phyloP scores from a whole-genome alignment of 2,797 vertebrate species.

The Odontamblyopus lacepedii region DNA sequence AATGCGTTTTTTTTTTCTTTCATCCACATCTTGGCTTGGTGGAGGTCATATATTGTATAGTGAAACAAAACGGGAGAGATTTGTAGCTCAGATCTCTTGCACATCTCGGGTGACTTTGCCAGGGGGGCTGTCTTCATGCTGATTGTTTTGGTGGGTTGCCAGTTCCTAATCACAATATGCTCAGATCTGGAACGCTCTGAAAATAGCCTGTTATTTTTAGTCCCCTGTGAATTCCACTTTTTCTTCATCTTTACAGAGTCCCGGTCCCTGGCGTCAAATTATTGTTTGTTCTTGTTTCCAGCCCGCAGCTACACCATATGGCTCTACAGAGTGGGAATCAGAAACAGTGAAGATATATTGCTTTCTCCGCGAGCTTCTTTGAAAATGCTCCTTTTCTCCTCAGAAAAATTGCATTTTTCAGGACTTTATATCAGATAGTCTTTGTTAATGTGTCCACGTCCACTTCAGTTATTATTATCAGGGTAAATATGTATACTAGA shows the following conservation, averaged over 20 bases:
- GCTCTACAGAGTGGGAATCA: constrained; percentile 57
- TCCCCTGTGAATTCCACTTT: constrained; percentile 40
- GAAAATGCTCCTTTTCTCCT: constrained; percentile 22
- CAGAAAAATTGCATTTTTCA: constrained; percentile 21
- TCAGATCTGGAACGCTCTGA: constrained; percentile 49
- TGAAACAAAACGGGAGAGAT: neutral
- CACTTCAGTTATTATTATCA: neutral
- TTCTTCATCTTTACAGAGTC: constrained; percentile 35
- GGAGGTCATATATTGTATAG: neutral
- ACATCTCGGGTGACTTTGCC: neutral
- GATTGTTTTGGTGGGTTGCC: constrained; percentile 23
- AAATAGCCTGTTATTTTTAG: constrained; percentile 18
- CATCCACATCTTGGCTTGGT: neutral
- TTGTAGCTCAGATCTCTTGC: neutral
- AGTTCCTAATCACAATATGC: constrained; percentile 56
- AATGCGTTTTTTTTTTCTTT: too few species aligned
- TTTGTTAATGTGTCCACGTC: neutral
- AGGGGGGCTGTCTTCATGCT: neutral
- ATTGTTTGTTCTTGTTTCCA: constrained; percentile 68
- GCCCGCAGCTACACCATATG: constrained; percentile 64
- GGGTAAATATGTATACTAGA: too few species aligned
- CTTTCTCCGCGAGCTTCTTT: constrained; percentile 19
- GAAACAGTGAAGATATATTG: constrained; percentile 59
- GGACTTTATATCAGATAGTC: too few species aligned
- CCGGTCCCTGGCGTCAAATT: constrained; percentile 61